phyloP scores from a whole-genome alignment of 2,888 invertebrate genomes.

The Patella caerulea region DNA sequence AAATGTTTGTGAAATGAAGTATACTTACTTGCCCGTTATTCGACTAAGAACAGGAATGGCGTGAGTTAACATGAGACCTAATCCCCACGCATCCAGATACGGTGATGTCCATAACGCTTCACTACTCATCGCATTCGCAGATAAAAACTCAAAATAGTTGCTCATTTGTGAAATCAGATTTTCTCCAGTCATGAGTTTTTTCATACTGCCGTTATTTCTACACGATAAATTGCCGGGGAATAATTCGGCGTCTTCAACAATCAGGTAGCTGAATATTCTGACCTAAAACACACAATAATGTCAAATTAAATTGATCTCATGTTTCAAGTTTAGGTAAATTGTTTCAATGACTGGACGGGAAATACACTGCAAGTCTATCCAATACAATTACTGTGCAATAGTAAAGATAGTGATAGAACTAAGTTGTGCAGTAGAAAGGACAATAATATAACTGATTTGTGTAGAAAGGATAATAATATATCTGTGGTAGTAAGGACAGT shows the following conservation, averaged over 20 bases:
- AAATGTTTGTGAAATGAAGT: neutral
- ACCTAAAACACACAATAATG: constrained; percentile 49
- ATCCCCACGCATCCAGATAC: constrained; percentile 71
- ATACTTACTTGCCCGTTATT: constrained; percentile 61
- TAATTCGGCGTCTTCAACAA: constrained; percentile 70
- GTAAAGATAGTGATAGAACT: too few species aligned
- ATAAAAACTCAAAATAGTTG: constrained; percentile 71
- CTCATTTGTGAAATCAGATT: constrained; percentile 72
- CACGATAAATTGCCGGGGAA: constrained; percentile 71
- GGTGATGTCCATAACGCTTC: constrained; percentile 72
- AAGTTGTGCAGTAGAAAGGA: too few species aligned
- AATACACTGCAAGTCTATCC: too few species aligned
- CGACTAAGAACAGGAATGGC: constrained; percentile 70
- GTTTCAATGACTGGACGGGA: too few species aligned
- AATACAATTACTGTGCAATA: too few species aligned
- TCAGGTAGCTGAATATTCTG: constrained; percentile 71
- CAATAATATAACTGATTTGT: too few species aligned
- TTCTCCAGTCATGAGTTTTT: constrained; percentile 68
- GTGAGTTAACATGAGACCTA: constrained; percentile 72
- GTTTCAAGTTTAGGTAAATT: too few species aligned
- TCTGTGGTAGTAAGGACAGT: too few species aligned
- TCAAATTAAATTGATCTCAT: too few species aligned
- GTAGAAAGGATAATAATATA: neutral
- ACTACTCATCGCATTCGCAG: constrained; percentile 65
- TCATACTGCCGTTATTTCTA: constrained; percentile 67